A percentile compares a stretch with the other conserved stretches of the same genome.
Evolutionary conservation across 2,888 invertebrate genomes (phyloP).

Genomic region (Stegana nigrithorax): DNA sequence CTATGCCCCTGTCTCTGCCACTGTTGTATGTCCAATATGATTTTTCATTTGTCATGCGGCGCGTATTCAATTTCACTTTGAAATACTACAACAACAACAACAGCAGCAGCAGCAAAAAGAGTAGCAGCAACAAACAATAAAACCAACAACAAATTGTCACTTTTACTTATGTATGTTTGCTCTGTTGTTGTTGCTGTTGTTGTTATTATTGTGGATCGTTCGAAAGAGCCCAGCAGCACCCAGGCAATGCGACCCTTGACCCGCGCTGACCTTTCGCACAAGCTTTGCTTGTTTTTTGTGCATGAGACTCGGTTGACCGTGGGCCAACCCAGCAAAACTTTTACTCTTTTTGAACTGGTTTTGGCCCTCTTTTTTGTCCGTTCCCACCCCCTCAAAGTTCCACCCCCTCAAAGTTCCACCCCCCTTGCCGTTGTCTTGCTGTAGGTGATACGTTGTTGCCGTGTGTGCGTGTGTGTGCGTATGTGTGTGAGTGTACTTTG

Average conservation of each 20-base stretch:
- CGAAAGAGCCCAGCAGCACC: neutral
- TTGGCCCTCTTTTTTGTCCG: neutral
- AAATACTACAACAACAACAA: neutral
- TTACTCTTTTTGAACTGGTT: too few species aligned
- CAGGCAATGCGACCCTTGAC: neutral
- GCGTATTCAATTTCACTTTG: slow-evolving; percentile 1
- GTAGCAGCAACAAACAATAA: too few species aligned
- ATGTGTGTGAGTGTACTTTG: too few species aligned
- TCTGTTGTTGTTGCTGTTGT: too few species aligned
- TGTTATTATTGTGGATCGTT: neutral
- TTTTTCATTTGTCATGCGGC: slow-evolving; percentile 8
- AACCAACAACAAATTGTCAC: neutral
- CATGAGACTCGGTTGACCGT: neutral
- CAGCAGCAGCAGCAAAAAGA: neutral
- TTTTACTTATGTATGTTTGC: too few species aligned
- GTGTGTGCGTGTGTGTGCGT: too few species aligned
- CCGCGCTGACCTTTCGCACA: too few species aligned
- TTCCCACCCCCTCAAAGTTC: neutral
- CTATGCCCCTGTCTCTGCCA: too few species aligned
- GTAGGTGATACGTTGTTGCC: too few species aligned
- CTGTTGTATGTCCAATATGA: slow-evolving; percentile 3
- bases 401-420: too few species aligned
- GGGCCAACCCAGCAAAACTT: neutral
- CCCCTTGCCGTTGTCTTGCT: too few species aligned
- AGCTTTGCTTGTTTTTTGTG: too few species aligned